Evolutionary conservation across 2,113 vertebrate genomes (phyloP), one percentile per base, ranked within the genome.

Genomic region (Psittacus erithacus): DNA sequence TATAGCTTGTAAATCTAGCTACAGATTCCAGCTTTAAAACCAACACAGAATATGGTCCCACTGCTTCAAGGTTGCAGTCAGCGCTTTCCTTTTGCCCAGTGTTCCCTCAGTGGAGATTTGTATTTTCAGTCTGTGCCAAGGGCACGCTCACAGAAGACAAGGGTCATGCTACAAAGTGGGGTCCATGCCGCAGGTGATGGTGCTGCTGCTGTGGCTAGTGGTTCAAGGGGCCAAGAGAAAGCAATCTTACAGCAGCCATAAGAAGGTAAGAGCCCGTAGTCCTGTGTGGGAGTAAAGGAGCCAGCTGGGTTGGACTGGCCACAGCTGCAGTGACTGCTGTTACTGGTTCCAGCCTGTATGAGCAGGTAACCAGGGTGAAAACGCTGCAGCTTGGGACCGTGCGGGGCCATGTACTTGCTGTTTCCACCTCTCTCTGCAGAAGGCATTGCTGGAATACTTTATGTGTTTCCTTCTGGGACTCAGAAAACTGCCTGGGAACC

Each of bases 151-250:
- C 28, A 53, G 38, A 39, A 13, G 33, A 43, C 33, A 47, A 12
- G 35, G 46, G 52, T 76, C 59, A 49, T 5, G 46, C 19, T 67
- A 20, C 25, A 22, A 17, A 47, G 20, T 10, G 33, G 19, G 27
- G 6, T 24, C 3, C 5, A 0, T 43, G 63, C 39, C 1, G 1
- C 5, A 2, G 29, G 46, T 1, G 44, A 39, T 52, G 53, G 31
- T 28, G 33, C 28, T 65, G 22, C 11, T 68, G 27, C 29, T 23
- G 23, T 52, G 33, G 8, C 15, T 63, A 10, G 19, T 28, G 35
- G 68, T 27, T 60, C 39, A 25, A 23, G 39, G 39, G 39, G 22
- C 63, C n/a, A 41, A 57, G 49, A 24, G 1, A 5, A 43, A 59
- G 25, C 50, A 57, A 11, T 22, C 33, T 62, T 1, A 2, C 50